Base-by-base conservation (phyloP, 2,113 vertebrate genomes). In the Uria aalge region DNA sequence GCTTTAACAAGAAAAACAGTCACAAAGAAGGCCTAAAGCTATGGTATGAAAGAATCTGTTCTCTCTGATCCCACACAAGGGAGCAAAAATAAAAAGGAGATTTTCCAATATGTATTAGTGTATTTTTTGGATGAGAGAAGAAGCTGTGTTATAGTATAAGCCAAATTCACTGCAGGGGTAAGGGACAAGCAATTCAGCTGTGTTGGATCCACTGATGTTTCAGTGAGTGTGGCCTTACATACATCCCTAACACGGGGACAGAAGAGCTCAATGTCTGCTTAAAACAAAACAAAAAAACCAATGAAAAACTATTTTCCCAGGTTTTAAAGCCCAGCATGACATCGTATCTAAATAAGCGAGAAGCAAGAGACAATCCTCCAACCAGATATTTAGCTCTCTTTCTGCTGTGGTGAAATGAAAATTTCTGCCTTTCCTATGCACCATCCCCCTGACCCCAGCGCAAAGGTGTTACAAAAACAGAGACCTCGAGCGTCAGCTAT, bases 11-110 rank as follows among this genome's bases (percentile, higher is more conserved):
- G 92, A 96, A 96, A 95, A 95, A 97, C 92, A 96, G 84, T 83
- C 92, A 91, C 93, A 96, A 97, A 94, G 88, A 95, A 94, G 94
- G 94, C 97, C 97, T 97, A 97, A 97, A 97, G 95, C 92, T 95
- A 96, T 93, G 85, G 82, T 95, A 96, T 91, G 94, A 98, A 92
- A 96, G 82, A 91, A 86, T 93, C 57, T 96, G 52, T 82, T 96
- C 82, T 85, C 84, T 98, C 82, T 96, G 95, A 97, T 96, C 94
- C 95, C 82, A 30, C 89, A 95, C 81, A 88, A 94, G 85, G 71
- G 93, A 93, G 81, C 93, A 96, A 88, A 88, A 91, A 81, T 92
- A 94, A 93, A 90, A 95, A 68, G 64, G 75, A 97, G 91, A 85
- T 94, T 97, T 97, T 98, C 79, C 85, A 93, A 91, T 97, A 94